Evolutionary conservation across 2,888 invertebrate species (phyloP).

Genomic region (Protonemura montana): DNA sequence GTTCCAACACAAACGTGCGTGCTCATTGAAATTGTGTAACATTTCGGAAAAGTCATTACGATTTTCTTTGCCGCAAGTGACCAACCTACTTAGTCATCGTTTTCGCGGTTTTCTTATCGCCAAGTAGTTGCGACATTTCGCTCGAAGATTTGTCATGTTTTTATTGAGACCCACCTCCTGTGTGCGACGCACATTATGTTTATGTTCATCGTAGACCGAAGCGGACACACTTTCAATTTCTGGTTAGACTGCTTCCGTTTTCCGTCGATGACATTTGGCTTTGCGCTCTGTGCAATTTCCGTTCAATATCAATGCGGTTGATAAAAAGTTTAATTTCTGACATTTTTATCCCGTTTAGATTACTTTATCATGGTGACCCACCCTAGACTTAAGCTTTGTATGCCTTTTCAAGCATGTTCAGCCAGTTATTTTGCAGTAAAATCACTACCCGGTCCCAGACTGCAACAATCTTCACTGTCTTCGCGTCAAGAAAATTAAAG

Average conservation of each 20-base stretch:
- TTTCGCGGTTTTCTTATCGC: not conserved
- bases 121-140: not conserved
- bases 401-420: not conserved
- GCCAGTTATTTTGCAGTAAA: not conserved
- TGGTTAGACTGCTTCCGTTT: not conserved
- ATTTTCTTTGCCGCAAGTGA: not conserved
- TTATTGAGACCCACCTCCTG: not conserved
- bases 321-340: too few relatives aligned
- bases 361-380: too few relatives aligned
- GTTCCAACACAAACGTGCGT: not conserved
- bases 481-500: not conserved
- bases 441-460: not conserved
- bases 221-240: constrained; percentile 12
- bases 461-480: not conserved
- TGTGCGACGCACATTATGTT: not conserved
- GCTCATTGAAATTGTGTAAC: not conserved
- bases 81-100: not conserved
- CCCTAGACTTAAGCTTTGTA: too few relatives aligned
- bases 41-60: not conserved
- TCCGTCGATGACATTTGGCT: not conserved
- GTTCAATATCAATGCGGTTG: not conserved
- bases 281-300: not conserved
- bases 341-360: too few relatives aligned
- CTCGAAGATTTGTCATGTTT: not conserved
- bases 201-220: not conserved